Evolutionary conservation across 2,113 vertebrate species (phyloP), one percentile per base, ranked within the genome.

Genomic region (Syngnathoides biaculeatus): DNA sequence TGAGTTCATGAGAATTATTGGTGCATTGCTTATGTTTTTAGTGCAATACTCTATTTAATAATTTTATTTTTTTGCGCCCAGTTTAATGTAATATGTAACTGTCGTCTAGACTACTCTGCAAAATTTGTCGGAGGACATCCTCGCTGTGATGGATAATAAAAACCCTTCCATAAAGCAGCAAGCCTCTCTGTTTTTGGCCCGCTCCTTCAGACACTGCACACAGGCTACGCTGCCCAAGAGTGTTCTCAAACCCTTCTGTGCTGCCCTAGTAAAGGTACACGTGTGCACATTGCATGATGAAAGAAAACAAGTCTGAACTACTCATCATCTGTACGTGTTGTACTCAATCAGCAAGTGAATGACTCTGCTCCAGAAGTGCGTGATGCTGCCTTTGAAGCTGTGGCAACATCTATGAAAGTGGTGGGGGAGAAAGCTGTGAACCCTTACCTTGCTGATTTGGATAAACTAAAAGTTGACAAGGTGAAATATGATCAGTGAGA

Each of bases 131-230:
- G 97, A 99, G 81, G 97, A 99, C 84, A 76, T 99, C 50, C 87
- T 98, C 82, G 92, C 85, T 52, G 97, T 99, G 76, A 98, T 99
- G 97, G 97, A 99, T 88, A 99, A 98, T 86, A 99, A 99, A 91
- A 99, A 99, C 75, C 97, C 97, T 9, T 95, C 96, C 38, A 98
- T 99, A 68, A 99, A 99, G 81, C 97, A 98, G 42, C 97, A 99
- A 85, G 94, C 97, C 0, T 98, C 97, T 11, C 91, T 99, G 27
- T 99, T 99, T 81, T 92, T 99, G 80, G 95, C 96, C 64, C 94
- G 97, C 88, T 96, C 95, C 70, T 97, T 99, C 80, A 91, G 93
- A 73, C 95, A 96, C 84, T 98, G 97, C 79, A 95, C 94, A 11
- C 92, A 94, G 73, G 81, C 95, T 73, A 95, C 92, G 0, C 87